phyloP scores from a whole-genome alignment of 1,140 invertebrate species.

The Bactericera cockerelli region DNA sequence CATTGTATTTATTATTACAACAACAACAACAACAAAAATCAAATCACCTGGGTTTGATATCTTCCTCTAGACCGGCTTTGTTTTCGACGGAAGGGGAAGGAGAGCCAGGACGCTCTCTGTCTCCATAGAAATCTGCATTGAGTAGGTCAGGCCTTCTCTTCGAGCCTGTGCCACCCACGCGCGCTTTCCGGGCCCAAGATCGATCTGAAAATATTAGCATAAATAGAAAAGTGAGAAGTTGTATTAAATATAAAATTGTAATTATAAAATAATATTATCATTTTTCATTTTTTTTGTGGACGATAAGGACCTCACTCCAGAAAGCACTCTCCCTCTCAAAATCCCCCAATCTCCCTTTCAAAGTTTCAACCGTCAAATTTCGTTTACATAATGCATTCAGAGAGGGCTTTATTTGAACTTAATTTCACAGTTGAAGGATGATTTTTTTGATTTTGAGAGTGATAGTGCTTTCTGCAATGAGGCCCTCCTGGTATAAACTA shows the following conservation, averaged over 20 bases:
- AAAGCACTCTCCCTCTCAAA: too few relatives aligned
- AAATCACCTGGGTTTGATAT: constrained; percentile 35
- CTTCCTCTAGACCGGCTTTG: constrained; percentile 33
- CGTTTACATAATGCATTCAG: too few relatives aligned
- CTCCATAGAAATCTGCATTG: constrained; percentile 47
- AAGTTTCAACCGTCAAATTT: too few relatives aligned
- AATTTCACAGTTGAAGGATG: too few relatives aligned
- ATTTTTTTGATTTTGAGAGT: too few relatives aligned
- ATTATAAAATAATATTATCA: constrained; percentile 8
- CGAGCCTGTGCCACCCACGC: constrained; percentile 35
- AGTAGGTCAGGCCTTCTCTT: constrained; percentile 49
- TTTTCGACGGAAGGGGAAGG: constrained; percentile 42
- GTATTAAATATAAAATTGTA: neutral
- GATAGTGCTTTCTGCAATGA: too few relatives aligned
- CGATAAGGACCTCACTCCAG: neutral
- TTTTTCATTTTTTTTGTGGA: neutral
- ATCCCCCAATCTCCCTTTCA: too few relatives aligned
- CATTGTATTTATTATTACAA: too few relatives aligned
- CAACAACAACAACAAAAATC: too few relatives aligned
- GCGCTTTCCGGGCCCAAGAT: constrained; percentile 66
- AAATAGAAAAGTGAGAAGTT: too few relatives aligned
- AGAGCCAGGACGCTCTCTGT: constrained; percentile 55
- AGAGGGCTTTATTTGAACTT: too few relatives aligned
- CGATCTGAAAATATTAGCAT: constrained; percentile 59
- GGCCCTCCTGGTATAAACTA: too few relatives aligned